Conservation (phyloP, 2,888 invertebrate species). For the Drosophila ochracea region DNA sequence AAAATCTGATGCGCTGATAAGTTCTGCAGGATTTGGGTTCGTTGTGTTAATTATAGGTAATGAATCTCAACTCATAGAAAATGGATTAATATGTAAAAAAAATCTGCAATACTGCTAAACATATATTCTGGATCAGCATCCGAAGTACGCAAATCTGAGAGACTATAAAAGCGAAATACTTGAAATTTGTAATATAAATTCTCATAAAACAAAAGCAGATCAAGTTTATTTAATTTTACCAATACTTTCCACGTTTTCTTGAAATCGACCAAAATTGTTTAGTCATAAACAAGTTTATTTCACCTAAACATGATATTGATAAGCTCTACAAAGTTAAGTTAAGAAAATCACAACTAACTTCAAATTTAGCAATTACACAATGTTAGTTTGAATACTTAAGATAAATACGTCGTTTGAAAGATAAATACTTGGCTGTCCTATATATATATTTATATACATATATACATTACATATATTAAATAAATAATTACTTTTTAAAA, state of each 20-base stretch:
- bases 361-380: background rate
- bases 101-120: no score
- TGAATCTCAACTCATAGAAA: background rate
- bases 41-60: background rate
- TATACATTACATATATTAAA: background rate
- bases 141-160: no score
- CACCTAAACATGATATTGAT: no score
- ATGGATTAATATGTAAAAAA: background rate
- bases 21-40: background rate
- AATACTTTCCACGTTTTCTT: background rate
- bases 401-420: no score
- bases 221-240: background rate
- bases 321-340: background rate
- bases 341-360: background rate
- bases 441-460: no score
- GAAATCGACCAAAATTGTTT: background rate
- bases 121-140: background rate
- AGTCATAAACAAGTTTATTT: background rate
- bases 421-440: no score
- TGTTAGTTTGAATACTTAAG: background rate
- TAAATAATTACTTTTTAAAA: background rate
- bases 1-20: background rate
- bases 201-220: background rate
- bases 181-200: background rate
- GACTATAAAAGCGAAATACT: background rate